Base-by-base conservation (phyloP, 2,797 vertebrate species). In the Cottoperca gobio region DNA sequence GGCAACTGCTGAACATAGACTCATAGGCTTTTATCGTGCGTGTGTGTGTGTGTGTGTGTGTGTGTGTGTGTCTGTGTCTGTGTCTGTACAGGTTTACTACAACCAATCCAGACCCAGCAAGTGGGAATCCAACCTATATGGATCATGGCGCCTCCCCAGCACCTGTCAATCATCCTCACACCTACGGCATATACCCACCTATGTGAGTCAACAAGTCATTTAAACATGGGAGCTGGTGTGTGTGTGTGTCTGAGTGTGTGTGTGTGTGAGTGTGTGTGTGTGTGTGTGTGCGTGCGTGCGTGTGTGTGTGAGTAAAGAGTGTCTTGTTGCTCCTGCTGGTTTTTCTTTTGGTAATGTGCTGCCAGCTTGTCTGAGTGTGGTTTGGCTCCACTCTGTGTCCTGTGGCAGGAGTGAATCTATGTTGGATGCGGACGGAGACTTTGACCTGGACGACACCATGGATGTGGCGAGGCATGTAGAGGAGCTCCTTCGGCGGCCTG, bases 361-460 rank as follows among this genome's bases (percentile, higher is more conserved):
- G 50, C 61, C 14, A 19, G 49, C 69, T 63, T 63, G 52, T 73
- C 50, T 76, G 46, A 71, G 24, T 49, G 55, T 42, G 69, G 19
- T 33, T 16, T 69, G 74, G 23, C 54, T 71, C 46, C 33, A 57
- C 67, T 78, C 50, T 85, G 23, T 81, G 67, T 83, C 50, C 69
- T 31, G 60, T 65, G 62, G 62, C 92, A 99, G 98, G 88, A 93
- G 93, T 0, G 98, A 99, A 84, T 80, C 97, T 0, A 97, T 98
- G 90, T 86, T 99, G 88, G 98, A 99, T 58, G 89, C 95, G 0
- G 97, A 99, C 1, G 97, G 97, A 1, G 97, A 99, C 64, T 99
- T 98, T 0, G 97, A 99, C 88, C 94, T 99, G 78, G 98, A 99
- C 0, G 98, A 99, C 92, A 99, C 97, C 45, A 98, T 99, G 94